Conservation (phyloP, 2,888 invertebrate genomes). For the Hirudinaria manillensis region DNA sequence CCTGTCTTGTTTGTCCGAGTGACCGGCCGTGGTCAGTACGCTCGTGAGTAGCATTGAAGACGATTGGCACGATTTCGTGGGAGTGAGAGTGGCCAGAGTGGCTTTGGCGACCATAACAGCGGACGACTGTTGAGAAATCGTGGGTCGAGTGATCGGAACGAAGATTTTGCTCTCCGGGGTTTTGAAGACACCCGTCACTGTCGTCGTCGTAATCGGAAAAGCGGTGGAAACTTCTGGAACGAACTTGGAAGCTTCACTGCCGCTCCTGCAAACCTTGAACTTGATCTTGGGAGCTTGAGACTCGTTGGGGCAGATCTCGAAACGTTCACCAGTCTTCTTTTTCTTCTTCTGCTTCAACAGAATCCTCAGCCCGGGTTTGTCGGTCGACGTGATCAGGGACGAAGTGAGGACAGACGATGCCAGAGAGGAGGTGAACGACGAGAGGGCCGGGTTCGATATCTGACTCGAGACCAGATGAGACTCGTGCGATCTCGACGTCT, state of each 20-base stretch:
- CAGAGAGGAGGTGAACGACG: not conserved
- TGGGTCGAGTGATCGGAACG: too few species aligned
- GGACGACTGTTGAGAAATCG: too few species aligned
- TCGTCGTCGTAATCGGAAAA: not conserved
- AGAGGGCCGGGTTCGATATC: not conserved
- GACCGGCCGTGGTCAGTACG: not conserved
- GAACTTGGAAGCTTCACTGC: not conserved
- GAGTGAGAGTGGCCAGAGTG: not conserved
- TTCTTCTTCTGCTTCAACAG: not conserved
- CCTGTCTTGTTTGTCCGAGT: too few species aligned
- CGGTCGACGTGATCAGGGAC: not conserved
- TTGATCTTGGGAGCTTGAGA: not conserved
- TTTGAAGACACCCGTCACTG: not conserved
- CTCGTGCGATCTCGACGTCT: not conserved
- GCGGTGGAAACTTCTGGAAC: not conserved
- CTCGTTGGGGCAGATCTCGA: not conserved
- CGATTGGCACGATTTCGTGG: not conserved
- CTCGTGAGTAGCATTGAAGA: conserved; percentile 15
- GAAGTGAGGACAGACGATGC: not conserved
- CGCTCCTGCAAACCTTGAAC: not conserved
- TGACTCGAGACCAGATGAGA: not conserved
- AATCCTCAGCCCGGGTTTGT: not conserved
- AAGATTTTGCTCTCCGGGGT: too few species aligned
- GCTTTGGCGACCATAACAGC: too few species aligned
- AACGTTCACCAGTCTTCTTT: not conserved